Percentiles rank a stretch among this genome's conserved stretches.
These are phyloP conservation scores for Erebia aethiops DNA, from an alignment of 2,888 invertebrate species.

Conservation along the genomic window DNA sequence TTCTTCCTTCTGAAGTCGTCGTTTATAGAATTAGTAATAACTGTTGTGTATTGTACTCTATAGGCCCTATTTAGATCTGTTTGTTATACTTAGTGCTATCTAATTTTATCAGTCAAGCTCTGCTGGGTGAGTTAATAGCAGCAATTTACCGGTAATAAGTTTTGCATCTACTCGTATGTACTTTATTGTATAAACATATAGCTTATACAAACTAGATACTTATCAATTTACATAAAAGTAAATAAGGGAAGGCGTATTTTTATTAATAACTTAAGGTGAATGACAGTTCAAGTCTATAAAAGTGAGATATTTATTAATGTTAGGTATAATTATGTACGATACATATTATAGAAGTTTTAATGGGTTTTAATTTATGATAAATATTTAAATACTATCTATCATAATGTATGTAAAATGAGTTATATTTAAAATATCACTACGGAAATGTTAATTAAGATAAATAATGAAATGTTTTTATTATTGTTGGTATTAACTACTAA, in stretches of 20 bases:
- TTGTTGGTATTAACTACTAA: too few species aligned
- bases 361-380: too few species aligned
- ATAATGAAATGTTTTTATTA: too few species aligned
- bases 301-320: slow-evolving; percentile 3
- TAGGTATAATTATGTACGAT: not conserved
- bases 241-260: not conserved
- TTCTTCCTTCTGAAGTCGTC: not conserved
- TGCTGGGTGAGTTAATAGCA: slow-evolving; percentile 30
- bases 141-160: slow-evolving; percentile 9
- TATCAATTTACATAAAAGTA: not conserved
- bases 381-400: too few species aligned
- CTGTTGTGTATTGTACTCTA: slow-evolving; percentile 9
- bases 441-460: too few species aligned
- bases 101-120: slow-evolving; percentile 35
- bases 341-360: not conserved
- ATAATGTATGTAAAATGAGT: too few species aligned
- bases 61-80: slow-evolving; percentile 16
- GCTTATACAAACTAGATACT: not conserved
- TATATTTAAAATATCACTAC: too few species aligned
- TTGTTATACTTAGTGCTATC: slow-evolving; percentile 27
- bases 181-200: not conserved
- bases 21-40: not conserved
- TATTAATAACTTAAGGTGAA: not conserved
- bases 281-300: slow-evolving; percentile 6
- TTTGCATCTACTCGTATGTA: slow-evolving; percentile 8